Base-by-base conservation (phyloP, 2,113 vertebrate species). In the Paraplagusia blochii region DNA sequence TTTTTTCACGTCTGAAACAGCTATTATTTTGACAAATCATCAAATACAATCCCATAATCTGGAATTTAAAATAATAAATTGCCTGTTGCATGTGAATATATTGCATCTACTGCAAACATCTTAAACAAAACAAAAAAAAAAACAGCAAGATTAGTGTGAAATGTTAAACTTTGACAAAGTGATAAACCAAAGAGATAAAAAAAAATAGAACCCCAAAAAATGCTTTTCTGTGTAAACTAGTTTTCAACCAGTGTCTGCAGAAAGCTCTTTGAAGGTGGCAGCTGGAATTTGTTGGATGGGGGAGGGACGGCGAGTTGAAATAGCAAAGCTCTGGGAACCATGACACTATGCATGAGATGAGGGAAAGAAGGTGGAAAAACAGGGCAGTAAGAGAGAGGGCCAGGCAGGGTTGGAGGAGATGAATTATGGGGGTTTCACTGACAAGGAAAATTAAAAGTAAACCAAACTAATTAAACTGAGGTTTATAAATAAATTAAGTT, bases 251-350 rank as follows among this genome's bases (percentile, higher is more conserved):
- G 39, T 49, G 43, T 60, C 63, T 77, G 73, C 64, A 50, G 44
- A 76, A 63, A 77, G 29, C 54, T 53, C 72, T 85, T 83, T 85
- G 69, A 75, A 77, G 72, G 56, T 71, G 64, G 60, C 74, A 77
- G 74, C 72, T 83, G 83, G 81, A 87, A 85, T 82, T 80, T 76
- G 67, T 61, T 66, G 76, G 58, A 47, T 66, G 72, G 66, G 64
- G 77, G 67, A 61, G 66, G 66, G 70, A 61, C 61, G 53, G 53
- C 11, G 6, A 49, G 71, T 67, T 78, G 68, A 80, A 83, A 74
- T 69, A 81, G 73, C 80, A 86, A 77, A 76, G 61, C 70, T 75
- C 67, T 80, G 60, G 69, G 69, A 83, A 74, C 69, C 59, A 68
- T 33, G 55, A 67, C 66, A 72, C 61, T 34, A 19, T 74, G 74